Evolutionary conservation across 2,888 invertebrate genomes (phyloP), one percentile per base, ranked within the genome.

Genomic region (Rapana venosa): DNA sequence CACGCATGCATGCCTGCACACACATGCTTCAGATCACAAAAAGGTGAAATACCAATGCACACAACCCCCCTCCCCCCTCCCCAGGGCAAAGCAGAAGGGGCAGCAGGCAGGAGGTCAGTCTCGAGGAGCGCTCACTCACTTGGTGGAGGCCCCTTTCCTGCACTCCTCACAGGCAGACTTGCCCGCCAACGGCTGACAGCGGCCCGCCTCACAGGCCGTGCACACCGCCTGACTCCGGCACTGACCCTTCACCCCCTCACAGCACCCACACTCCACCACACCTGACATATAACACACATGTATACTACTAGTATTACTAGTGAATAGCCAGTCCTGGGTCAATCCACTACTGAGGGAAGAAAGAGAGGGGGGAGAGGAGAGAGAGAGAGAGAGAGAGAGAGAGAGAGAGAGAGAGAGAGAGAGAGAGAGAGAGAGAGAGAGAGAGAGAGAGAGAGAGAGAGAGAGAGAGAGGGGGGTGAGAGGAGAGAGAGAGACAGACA

Each of bases 251-350:
- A 36, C 1, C 6, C 47, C 81, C 47, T 26, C 26, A 26, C 81
- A 83, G 47, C 81, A 83, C 36, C 81, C 81, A 47, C 81, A 83
- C 36, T 36, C 26, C n/a, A 47, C 81, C 81, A 26, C n/a, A 22
- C 30, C 81, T 83, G 47, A 8, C 32, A 74, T n/a, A 74, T 13
- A 74, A 70, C 70, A 26, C 70, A 70, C 70, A 8, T 20, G 26
- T 1, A 4, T 70, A 26, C 20, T 70, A 8, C 26, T n/a, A 26
- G 26, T 70, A 8, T 26, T 70, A 22, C 70, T 15, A 17, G 17
- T 61, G 13, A 61, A 47, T 47, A 5, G 47, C 47, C 8, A 47
- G 47, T 47, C 47, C 8, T 47, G 47, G 47, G 47, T 47, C 8
- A 2, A 47, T 47, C 47, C 2, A 47, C 47, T 47, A 47, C 47